These are phyloP conservation scores for Helicolenus hilgendorfi DNA, from an alignment of 2,797 vertebrate species.

Conservation along the genomic window DNA sequence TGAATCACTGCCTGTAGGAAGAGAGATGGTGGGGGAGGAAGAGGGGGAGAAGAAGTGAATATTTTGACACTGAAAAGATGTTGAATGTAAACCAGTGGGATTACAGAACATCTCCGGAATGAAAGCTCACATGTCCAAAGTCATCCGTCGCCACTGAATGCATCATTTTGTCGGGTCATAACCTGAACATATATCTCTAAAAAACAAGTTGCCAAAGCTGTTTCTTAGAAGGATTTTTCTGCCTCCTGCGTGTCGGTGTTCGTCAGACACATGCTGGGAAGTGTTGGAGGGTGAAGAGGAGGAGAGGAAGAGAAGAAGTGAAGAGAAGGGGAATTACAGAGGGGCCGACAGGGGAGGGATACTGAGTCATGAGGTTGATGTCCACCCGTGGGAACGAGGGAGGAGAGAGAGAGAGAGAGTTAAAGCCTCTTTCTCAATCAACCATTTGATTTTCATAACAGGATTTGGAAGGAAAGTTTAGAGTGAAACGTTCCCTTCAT, in stretches of 20 bases:
- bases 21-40: slow-evolving; percentile 43
- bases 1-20: slow-evolving; percentile 68
- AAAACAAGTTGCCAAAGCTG: background rate
- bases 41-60: slow-evolving; percentile 12
- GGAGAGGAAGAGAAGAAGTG: background rate
- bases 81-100: background rate
- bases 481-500: background rate
- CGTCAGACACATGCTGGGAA: background rate
- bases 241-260: background rate
- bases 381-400: slow-evolving; percentile 61
- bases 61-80: slow-evolving; percentile 37
- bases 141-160: background rate
- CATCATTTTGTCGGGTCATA: background rate
- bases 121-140: background rate
- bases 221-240: background rate
- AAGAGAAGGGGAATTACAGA: slow-evolving; percentile 45
- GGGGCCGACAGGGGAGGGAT: slow-evolving; percentile 46
- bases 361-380: slow-evolving; percentile 58
- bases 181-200: background rate
- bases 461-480: background rate
- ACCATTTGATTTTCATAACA: slow-evolving; percentile 39
- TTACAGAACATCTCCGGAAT: slow-evolving; percentile 3
- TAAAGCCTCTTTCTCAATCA: slow-evolving; percentile 37
- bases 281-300: slow-evolving; percentile 22
- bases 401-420: background rate